Conservation (phyloP, 2,113 vertebrate species). For the Cebus imitator region DNA sequence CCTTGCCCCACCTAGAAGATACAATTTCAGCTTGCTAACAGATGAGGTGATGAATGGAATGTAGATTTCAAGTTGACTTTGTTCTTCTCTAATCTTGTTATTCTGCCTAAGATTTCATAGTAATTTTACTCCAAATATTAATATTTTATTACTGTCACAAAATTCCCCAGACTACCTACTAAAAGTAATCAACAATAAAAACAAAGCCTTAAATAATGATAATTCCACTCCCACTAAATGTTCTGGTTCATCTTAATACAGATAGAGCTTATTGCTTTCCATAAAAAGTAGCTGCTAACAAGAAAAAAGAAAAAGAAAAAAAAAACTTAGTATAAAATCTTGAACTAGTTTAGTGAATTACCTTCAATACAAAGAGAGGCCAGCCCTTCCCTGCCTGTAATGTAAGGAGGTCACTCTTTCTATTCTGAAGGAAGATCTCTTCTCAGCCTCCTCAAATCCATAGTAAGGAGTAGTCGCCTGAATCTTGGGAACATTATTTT, state of each 20-base stretch:
- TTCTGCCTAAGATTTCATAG: background rate
- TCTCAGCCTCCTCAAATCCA: background rate
- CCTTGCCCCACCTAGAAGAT: background rate
- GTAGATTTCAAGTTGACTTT: background rate
- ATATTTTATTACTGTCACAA: background rate
- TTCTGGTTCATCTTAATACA: background rate
- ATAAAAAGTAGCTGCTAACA: background rate
- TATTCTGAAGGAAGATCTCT: background rate
- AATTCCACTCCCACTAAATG: background rate
- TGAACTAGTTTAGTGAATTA: constrained; percentile 1
- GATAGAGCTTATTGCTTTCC: background rate
- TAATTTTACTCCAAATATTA: background rate
- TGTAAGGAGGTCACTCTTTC: background rate
- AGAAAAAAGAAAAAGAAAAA: background rate
- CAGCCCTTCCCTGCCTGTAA: background rate
- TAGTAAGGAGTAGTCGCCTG: background rate
- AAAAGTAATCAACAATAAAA: background rate
- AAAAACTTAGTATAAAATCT: background rate
- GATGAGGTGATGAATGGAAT: background rate
- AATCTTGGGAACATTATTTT: background rate
- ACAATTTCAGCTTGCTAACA: background rate
- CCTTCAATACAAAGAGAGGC: background rate
- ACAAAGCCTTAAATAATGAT: background rate
- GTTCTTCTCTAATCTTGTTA: background rate
- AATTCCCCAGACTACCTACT: background rate